Evolutionary conservation across 2,797 vertebrate species (phyloP).

Genomic region (Mormyrops boulengeri): DNA sequence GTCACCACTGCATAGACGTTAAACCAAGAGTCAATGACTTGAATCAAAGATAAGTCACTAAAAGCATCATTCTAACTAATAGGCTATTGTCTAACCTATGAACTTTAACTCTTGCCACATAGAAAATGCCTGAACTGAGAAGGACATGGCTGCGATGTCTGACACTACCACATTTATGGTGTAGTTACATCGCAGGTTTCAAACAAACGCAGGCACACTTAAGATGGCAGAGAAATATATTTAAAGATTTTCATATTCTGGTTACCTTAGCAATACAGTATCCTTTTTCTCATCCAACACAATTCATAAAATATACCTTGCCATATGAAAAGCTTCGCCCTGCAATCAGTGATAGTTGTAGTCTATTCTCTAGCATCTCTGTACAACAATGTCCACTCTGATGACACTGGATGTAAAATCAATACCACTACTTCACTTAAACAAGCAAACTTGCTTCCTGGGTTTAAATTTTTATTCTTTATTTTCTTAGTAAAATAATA

Average conservation of each 20-base stretch:
- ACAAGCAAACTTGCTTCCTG: background rate
- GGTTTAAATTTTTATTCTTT: background rate
- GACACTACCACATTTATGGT: background rate
- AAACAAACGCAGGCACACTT: background rate
- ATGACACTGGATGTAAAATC: background rate
- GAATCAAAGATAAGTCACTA: background rate
- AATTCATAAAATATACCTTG: background rate
- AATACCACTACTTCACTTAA: background rate
- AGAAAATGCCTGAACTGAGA: background rate
- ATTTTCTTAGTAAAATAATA: background rate
- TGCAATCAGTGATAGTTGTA: background rate
- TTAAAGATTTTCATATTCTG: background rate
- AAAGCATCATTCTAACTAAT: background rate
- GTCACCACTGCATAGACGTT: constrained; percentile 35
- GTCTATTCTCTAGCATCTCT: background rate
- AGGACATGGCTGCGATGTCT: background rate
- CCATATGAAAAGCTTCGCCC: background rate
- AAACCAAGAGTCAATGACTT: background rate
- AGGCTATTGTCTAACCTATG: background rate
- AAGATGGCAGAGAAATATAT: background rate
- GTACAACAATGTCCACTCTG: background rate
- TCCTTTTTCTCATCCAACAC: background rate
- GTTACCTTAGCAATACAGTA: background rate
- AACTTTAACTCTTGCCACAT: background rate
- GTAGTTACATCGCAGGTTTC: background rate